Conservation (phyloP, 2,113 vertebrate genomes). For the Bubo blakistoni region DNA sequence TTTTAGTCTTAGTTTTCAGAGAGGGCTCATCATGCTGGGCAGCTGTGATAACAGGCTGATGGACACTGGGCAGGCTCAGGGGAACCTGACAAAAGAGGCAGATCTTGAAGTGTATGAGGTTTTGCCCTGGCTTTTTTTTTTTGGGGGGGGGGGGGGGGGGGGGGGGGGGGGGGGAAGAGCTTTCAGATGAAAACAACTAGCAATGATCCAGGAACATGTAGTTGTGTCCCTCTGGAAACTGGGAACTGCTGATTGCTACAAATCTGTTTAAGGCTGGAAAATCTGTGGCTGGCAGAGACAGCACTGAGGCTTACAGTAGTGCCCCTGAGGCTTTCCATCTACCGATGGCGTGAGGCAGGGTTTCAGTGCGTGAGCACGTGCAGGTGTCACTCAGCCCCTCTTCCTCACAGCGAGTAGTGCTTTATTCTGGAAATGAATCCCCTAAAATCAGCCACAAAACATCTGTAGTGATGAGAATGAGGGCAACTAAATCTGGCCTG, state of each 20-base stretch:
- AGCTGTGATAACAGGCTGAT: conserved; percentile 13
- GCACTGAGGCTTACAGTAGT: neutral
- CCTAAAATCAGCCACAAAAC: neutral
- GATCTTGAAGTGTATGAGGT: neutral
- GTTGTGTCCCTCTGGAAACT: conserved; percentile 33
- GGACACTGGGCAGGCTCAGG: neutral
- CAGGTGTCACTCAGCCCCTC: neutral
- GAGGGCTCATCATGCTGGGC: neutral
- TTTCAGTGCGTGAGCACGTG: neutral
- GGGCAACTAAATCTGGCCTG: neutral
- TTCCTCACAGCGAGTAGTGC: neutral
- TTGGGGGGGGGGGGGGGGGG: too few species aligned
- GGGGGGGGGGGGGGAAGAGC: neutral
- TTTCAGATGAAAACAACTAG: neutral
- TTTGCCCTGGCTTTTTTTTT: neutral
- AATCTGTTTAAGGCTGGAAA: conserved; percentile 38
- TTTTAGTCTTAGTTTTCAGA: neutral
- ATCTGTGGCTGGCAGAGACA: conserved; percentile 30
- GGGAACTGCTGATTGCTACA: conserved; percentile 45
- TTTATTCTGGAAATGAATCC: neutral
- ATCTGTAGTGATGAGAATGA: neutral
- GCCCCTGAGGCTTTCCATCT: neutral
- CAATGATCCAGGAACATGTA: neutral
- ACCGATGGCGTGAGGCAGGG: rapidly evolving
- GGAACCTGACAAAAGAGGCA: neutral